Evolutionary conservation across 2,113 vertebrate genomes (phyloP).

Genomic region (Heterocephalus glaber): DNA sequence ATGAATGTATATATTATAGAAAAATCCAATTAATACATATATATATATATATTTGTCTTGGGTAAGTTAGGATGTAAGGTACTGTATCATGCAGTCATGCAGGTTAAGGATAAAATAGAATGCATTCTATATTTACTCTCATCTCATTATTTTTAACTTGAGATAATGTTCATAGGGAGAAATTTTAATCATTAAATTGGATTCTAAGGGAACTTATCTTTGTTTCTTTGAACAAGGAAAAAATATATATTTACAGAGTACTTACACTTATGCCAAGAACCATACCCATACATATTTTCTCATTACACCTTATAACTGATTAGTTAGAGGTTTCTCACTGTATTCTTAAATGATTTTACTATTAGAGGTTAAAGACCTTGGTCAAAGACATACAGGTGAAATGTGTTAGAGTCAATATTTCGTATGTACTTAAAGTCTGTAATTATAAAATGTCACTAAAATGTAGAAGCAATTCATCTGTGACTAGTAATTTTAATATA

Average conservation of each 20-base stretch:
- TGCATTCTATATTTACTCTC: background rate
- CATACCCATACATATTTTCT: background rate
- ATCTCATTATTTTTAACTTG: background rate
- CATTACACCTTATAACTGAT: background rate
- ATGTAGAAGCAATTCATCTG: background rate
- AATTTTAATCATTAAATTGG: background rate
- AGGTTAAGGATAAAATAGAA: background rate
- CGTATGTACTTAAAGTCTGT: background rate
- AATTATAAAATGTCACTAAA: background rate
- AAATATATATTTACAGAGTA: background rate
- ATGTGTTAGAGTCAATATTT: background rate
- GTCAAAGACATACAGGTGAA: background rate
- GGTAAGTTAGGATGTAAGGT: background rate
- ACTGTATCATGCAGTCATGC: background rate
- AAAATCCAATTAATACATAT: background rate
- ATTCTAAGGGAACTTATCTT: background rate
- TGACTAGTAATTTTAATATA: slow-evolving; percentile 12
- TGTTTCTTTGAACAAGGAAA: background rate
- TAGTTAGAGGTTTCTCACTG: background rate
- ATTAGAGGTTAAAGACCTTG: background rate
- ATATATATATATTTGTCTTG: background rate
- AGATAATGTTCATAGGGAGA: background rate
- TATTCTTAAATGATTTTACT: background rate
- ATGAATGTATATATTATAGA: background rate
- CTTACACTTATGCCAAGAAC: background rate